Conservation (phyloP, 2,888 invertebrate species). For the Arctia plantaginis region DNA sequence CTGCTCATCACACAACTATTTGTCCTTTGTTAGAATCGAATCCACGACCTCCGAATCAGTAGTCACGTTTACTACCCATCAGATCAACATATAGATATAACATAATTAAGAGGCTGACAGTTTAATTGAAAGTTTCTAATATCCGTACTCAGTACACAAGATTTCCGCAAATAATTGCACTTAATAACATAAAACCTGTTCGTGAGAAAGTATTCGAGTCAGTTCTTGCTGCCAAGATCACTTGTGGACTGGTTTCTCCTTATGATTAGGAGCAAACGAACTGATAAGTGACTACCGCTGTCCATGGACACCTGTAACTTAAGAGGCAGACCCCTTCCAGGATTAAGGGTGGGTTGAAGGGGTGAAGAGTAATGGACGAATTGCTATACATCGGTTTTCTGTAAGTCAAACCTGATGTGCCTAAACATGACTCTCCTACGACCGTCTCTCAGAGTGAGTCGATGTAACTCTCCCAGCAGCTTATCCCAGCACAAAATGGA, state of each 20-base stretch:
- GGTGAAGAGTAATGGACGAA: no score
- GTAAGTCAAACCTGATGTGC: no score
- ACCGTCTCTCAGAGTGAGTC: no score
- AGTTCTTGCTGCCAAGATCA: neutral
- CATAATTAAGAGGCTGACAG: neutral
- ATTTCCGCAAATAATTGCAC: conserved; percentile 6
- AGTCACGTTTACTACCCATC: neutral
- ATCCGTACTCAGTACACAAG: neutral
- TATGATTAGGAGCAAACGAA: neutral
- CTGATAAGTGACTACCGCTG: no score
- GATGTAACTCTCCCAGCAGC: no score
- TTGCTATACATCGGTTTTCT: no score
- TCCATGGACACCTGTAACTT: no score
- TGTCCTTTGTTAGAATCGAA: neutral
- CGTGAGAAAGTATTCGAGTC: neutral
- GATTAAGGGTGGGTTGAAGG: no score
- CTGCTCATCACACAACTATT: neutral
- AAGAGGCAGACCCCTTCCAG: no score
- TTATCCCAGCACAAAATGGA: no score
- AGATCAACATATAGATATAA: neutral
- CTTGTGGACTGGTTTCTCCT: neutral
- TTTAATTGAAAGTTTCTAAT: neutral
- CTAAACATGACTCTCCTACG: no score
- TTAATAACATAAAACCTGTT: conserved; percentile 8
- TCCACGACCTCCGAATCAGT: neutral